Conservation (phyloP, 2,797 vertebrate species). For the Sebastes alutus region DNA sequence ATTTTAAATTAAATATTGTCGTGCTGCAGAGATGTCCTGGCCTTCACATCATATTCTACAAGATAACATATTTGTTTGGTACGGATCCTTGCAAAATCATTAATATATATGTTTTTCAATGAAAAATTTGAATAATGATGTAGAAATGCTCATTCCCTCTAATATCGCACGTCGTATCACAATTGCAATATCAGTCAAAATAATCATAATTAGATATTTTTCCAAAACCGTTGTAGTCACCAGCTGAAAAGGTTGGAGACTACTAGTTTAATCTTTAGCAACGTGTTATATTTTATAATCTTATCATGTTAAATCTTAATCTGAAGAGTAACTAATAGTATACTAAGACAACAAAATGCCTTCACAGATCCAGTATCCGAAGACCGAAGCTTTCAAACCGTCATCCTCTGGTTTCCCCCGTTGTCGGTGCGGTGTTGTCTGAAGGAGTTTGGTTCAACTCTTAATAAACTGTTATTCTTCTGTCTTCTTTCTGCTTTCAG, state of each 20-base stretch:
- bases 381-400: neutral
- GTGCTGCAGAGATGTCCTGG: too few relatives aligned
- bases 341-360: neutral
- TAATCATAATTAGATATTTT: too few relatives aligned
- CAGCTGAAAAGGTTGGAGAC: neutral
- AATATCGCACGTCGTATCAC: too few relatives aligned
- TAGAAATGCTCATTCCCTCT: too few relatives aligned
- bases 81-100: too few relatives aligned
- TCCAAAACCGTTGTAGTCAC: neutral
- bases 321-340: neutral
- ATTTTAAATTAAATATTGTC: too few relatives aligned
- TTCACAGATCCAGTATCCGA: neutral
- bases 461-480: constrained; percentile 4
- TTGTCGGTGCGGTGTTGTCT: neutral
- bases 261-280: neutral
- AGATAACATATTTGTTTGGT: too few relatives aligned
- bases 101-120: too few relatives aligned
- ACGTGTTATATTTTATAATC: neutral
- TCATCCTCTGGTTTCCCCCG: neutral
- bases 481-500: constrained; percentile 82
- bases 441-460: neutral
- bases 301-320: neutral
- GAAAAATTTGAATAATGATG: too few relatives aligned
- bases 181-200: too few relatives aligned
- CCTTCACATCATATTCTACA: too few relatives aligned